Evolutionary conservation across 2,888 invertebrate species (phyloP), one percentile per base, ranked within the genome.

Genomic region (Drosophila hawaiiensis): DNA sequence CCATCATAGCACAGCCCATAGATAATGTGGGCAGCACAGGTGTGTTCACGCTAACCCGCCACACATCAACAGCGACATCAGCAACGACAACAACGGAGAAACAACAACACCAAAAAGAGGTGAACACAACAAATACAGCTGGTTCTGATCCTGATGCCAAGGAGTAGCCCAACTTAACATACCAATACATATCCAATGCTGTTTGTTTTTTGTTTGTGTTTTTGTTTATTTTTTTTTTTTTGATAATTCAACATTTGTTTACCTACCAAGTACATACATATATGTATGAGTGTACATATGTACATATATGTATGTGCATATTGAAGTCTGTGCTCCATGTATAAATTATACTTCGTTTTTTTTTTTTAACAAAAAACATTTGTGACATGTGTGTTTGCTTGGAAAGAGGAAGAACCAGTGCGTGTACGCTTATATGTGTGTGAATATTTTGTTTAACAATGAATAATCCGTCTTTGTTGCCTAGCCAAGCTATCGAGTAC

Each of bases 1-100:
- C 92, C 22, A 86, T 92, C 62, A 82, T 91, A 62, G 92, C 92
- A 54, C 92, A 92, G 64, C 89, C 92, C 22, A 72, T 89, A 75
- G 85, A 86, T 68, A 81, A 89, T 60, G 84, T 83, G 65, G 83
- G 83, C 25, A 78, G 59, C 37, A 80, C 83, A 22, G 92, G 92
- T 0, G 89, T 90, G n/a, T 92, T 91, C 59, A 91, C 89, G 22
- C 41, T 86, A 39, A 86, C 87, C 6, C 81, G 81, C 37, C 74
- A 71, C 7, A 79, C 84, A 31, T 68, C 79, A 31, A 73, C 69
- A 50, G 76, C 78, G 4, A 50, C 72, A 55, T 25, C 63, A 68
- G 71, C 72, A 33, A 55, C 72, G 52, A 12, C 41, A 43, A 2
- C 41, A 22, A 7, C 22, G 50, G 19, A 10, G 16, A 54, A 53